Percentiles rank a stretch among this genome's conserved stretches.
phyloP scores from a whole-genome alignment of 2,888 invertebrate genomes.

The Acronicta aceris region DNA sequence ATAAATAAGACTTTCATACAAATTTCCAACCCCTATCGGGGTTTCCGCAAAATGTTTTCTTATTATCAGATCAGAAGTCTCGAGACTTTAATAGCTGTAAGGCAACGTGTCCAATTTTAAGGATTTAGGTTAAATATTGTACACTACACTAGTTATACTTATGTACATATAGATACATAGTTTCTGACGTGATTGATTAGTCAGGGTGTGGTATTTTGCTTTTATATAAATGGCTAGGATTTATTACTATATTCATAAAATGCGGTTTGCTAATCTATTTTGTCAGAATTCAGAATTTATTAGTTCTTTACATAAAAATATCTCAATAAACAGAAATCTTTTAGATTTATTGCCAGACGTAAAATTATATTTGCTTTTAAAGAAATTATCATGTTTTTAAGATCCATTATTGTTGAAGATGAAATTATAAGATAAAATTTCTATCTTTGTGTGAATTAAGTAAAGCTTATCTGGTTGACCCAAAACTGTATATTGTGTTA shows the following conservation, averaged over 20 bases:
- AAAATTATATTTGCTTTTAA: conserved; percentile 27
- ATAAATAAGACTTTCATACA: no score
- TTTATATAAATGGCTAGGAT: conserved; percentile 2
- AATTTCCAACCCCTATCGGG: no score
- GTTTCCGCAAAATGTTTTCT: no score
- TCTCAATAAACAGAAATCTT: conserved; percentile 6
- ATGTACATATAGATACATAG: no score
- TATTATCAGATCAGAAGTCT: no score
- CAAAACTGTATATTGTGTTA: conserved; percentile 65
- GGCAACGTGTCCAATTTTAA: no score
- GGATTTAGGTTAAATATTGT: no score
- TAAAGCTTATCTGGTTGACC: conserved; percentile 57
- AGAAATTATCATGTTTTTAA: conserved; percentile 14
- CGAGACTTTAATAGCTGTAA: no score
- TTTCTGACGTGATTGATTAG: no score
- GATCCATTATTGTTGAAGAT: conserved; percentile 32
- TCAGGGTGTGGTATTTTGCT: no score
- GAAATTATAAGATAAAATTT: conserved; percentile 45
- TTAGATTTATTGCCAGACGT: conserved; percentile 31
- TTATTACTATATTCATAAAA: neutral
- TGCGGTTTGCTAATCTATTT: conserved; percentile 4
- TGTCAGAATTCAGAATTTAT: conserved; percentile 29
- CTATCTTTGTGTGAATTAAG: conserved; percentile 50
- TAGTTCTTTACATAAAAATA: conserved; percentile 6
- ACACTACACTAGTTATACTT: no score